Conservation (phyloP, 2,888 invertebrate species). For the Agrochola macilenta region DNA sequence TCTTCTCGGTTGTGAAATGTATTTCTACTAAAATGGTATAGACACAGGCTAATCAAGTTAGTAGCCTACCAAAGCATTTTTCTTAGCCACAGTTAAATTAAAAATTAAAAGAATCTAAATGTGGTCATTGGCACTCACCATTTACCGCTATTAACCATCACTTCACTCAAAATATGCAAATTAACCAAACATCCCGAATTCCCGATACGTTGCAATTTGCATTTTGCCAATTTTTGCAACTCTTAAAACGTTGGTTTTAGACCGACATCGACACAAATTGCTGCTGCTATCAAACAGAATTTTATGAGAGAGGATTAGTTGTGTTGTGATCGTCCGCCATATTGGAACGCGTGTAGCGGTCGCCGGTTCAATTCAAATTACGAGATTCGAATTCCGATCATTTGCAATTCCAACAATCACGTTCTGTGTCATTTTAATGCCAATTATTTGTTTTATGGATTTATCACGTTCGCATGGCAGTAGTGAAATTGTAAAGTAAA, state of each 20-base stretch:
- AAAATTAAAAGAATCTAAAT: not conserved
- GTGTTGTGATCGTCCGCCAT: slow-evolving; percentile 47
- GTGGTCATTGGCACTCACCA: not conserved
- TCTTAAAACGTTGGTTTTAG: slow-evolving; percentile 49
- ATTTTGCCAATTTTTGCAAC: slow-evolving; percentile 45
- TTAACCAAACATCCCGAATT: slow-evolving; percentile 24
- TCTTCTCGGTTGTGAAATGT: not conserved
- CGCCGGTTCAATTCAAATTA: slow-evolving; percentile 33
- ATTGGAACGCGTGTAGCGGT: slow-evolving; percentile 35
- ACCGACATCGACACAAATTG: slow-evolving; percentile 16
- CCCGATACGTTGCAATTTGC: slow-evolving; percentile 33
- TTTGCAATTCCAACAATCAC: slow-evolving; percentile 11
- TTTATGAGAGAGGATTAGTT: slow-evolving; percentile 50
- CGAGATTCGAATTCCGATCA: slow-evolving; percentile 16
- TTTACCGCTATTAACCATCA: slow-evolving; percentile 1
- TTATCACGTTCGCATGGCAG: not conserved
- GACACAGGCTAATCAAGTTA: not conserved
- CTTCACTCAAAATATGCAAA: slow-evolving; percentile 38
- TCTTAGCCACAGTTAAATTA: not conserved
- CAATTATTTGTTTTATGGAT: too few species aligned
- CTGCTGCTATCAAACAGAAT: slow-evolving; percentile 55
- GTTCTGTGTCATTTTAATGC: slow-evolving; percentile 11
- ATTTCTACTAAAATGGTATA: not conserved
- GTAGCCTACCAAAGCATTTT: not conserved
- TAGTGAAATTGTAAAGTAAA: not conserved